These are phyloP conservation scores for Ptilonorhynchus violaceus DNA, from an alignment of 2,113 vertebrate species.

Conservation along the genomic window DNA sequence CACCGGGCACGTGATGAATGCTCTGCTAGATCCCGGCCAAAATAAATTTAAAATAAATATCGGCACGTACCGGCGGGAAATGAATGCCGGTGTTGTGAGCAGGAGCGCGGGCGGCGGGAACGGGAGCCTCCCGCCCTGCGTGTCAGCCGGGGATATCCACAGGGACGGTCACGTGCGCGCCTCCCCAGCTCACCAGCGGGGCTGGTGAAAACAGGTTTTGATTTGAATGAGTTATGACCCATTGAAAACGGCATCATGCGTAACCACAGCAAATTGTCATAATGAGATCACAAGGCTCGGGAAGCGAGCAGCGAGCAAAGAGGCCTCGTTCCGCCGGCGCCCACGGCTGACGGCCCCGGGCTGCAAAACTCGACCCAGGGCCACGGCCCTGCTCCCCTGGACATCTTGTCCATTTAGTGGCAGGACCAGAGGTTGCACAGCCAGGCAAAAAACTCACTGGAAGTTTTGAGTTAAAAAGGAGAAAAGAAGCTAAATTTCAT, in stretches of 20 bases:
- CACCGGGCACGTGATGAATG: slow-evolving; percentile 26
- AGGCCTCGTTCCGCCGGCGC: neutral
- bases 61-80: neutral
- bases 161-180: neutral
- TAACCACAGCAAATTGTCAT: slow-evolving; percentile 55
- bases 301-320: neutral
- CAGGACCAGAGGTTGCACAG: neutral
- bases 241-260: slow-evolving; percentile 46
- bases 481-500: neutral
- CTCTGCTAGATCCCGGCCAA: slow-evolving; percentile 9
- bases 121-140: neutral
- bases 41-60: slow-evolving; percentile 24
- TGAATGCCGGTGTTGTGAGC: slow-evolving; percentile 43
- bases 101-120: neutral
- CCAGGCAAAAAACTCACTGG: neutral
- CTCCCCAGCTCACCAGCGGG: neutral
- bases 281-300: slow-evolving; percentile 49
- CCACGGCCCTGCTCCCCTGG: neutral
- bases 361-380: neutral
- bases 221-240: slow-evolving; percentile 57
- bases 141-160: slow-evolving; percentile 36
- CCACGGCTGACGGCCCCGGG: neutral
- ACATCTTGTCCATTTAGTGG: neutral
- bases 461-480: neutral
- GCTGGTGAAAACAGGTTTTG: slow-evolving; percentile 58